These are phyloP conservation scores for Zygothrica quintamaculata DNA, from an alignment of 2,888 invertebrate genomes.

Conservation along the genomic window DNA sequence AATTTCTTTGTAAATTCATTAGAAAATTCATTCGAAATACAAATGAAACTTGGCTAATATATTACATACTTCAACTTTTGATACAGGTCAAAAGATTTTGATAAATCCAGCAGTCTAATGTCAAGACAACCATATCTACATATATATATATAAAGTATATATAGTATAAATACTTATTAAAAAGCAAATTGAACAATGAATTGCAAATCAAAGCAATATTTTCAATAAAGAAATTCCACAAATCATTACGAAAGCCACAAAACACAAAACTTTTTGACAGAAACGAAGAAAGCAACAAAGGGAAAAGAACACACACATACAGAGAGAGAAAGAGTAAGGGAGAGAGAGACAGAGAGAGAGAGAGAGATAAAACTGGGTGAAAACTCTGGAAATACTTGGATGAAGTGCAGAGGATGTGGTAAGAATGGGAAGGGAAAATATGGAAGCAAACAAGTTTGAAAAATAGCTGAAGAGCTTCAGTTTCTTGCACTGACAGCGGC, in stretches of 20 bases:
- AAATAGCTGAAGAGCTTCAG: constrained; percentile 19
- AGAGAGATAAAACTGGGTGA: constrained; percentile 16
- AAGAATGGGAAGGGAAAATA: constrained; percentile 26
- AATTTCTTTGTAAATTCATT: neutral
- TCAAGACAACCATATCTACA: neutral
- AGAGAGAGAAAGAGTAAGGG: constrained; percentile 30
- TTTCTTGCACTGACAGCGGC: constrained; percentile 55
- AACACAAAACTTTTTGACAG: constrained; percentile 57
- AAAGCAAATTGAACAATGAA: constrained; percentile 36
- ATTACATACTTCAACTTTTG: neutral
- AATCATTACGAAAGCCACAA: constrained; percentile 69
- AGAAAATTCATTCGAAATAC: neutral
- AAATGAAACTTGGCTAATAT: too few relatives aligned
- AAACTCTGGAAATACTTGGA: too few relatives aligned
- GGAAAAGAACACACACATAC: constrained; percentile 3
- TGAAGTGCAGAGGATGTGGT: neutral
- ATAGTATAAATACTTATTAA: constrained; percentile 26
- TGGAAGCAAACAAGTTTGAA: constrained; percentile 39
- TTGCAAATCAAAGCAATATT: constrained; percentile 40
- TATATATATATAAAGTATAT: constrained; percentile 27
- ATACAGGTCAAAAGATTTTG: constrained; percentile 15
- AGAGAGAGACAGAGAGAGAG: neutral
- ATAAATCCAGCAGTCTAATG: constrained; percentile 36
- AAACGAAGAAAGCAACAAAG: neutral
- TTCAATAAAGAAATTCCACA: constrained; percentile 70